phyloP scores from a whole-genome alignment of 2,797 vertebrate genomes.

The Harpagifer antarcticus region DNA sequence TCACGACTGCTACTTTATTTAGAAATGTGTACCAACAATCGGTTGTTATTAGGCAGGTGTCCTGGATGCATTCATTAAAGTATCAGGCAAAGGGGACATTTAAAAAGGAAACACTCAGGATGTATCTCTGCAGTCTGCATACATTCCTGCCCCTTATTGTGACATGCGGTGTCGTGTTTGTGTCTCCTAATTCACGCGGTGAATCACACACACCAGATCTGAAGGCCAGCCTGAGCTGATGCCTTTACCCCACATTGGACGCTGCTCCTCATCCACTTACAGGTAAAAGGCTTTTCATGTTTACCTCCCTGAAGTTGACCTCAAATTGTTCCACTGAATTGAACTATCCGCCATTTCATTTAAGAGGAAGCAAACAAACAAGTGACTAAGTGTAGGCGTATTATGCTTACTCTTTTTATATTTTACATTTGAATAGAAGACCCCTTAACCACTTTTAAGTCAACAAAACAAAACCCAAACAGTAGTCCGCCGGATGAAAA shows the following conservation, averaged over 20 bases:
- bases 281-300: background rate
- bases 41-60: background rate
- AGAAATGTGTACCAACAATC: background rate
- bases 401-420: no score
- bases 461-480: background rate
- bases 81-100: background rate
- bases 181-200: background rate
- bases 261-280: background rate
- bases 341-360: background rate
- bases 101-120: background rate
- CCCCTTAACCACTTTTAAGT: no score
- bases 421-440: no score
- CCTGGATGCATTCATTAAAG: background rate
- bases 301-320: background rate
- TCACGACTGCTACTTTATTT: conserved; percentile 1
- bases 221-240: background rate
- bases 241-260: background rate
- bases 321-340: background rate
- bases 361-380: no score
- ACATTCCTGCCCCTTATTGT: no score
- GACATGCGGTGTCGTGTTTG: background rate
- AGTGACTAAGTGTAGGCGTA: no score
- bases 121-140: background rate
- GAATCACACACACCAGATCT: background rate
- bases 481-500: no score